These are phyloP conservation scores for Laterallus jamaicensis DNA, from an alignment of 2,113 vertebrate genomes.

Conservation along the genomic window DNA sequence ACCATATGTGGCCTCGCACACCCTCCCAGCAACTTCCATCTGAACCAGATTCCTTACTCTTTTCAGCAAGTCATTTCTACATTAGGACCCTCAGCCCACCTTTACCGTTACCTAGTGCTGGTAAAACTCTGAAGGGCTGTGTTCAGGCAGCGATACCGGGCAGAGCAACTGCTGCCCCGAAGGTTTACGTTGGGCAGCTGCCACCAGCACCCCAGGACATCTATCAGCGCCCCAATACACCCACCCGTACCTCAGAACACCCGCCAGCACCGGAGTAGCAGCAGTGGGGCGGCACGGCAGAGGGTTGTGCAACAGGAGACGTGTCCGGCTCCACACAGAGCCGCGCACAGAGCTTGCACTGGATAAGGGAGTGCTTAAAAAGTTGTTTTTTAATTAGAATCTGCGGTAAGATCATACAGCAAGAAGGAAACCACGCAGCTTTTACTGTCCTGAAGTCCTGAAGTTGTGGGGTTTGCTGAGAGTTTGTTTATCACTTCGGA, in stretches of 20 bases:
- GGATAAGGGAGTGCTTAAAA: rapidly evolving
- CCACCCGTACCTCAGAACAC: no score
- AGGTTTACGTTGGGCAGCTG: not conserved
- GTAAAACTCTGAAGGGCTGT: not conserved
- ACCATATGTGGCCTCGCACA: not conserved
- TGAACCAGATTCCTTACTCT: rapidly evolving
- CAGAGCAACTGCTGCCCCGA: not conserved
- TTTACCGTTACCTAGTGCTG: not conserved
- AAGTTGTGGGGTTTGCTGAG: rapidly evolving
- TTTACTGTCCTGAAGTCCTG: rapidly evolving
- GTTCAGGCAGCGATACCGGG: rapidly evolving
- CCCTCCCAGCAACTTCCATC: not conserved
- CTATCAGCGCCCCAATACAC: no score
- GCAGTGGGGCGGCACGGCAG: not conserved
- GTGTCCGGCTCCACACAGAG: rapidly evolving
- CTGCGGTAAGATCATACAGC: not conserved
- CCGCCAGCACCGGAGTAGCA: not conserved
- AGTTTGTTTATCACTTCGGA: rapidly evolving
- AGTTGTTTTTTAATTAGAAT: not conserved
- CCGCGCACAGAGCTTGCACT: rapidly evolving
- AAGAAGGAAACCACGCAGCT: rapidly evolving
- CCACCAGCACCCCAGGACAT: no score
- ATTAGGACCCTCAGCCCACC: not conserved
- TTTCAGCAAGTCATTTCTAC: rapidly evolving
- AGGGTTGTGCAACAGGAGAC: rapidly evolving